Conservation (phyloP, 2,113 vertebrate genomes). For the Camelus dromedarius region DNA sequence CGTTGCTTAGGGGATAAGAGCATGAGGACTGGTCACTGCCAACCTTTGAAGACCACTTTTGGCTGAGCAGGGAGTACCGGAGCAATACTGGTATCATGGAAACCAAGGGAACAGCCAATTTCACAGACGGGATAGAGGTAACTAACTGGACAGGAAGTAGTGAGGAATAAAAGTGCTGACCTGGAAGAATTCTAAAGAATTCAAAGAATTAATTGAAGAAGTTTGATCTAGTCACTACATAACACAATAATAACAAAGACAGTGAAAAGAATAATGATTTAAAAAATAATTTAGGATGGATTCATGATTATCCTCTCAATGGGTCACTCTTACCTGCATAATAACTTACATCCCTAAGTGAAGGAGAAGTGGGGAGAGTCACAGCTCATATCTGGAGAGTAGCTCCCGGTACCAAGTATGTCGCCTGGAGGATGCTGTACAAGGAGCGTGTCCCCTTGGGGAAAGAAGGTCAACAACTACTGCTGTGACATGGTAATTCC, state of each 20-base stretch:
- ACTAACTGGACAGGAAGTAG: neutral
- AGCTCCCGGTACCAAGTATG: neutral
- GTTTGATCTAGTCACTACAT: neutral
- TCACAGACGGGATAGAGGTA: neutral
- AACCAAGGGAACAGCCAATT: neutral
- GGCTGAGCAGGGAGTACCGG: neutral
- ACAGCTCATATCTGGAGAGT: neutral
- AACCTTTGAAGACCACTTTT: neutral
- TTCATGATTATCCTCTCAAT: neutral
- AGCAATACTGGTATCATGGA: neutral
- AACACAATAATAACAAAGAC: neutral
- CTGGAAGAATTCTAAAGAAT: constrained; percentile 21
- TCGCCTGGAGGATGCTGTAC: neutral
- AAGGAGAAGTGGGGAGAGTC: neutral
- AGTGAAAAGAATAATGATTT: neutral
- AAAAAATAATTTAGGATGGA: neutral
- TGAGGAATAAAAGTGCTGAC: neutral
- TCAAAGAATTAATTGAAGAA: neutral
- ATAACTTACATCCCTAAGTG: neutral
- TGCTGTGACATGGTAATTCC: neutral
- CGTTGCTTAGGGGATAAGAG: neutral
- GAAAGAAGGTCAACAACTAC: neutral
- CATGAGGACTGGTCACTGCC: neutral
- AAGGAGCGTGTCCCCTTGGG: neutral
- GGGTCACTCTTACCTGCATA: neutral